These are phyloP conservation scores for Manduca sexta DNA, from an alignment of 1,140 invertebrate genomes.

Conservation along the genomic window DNA sequence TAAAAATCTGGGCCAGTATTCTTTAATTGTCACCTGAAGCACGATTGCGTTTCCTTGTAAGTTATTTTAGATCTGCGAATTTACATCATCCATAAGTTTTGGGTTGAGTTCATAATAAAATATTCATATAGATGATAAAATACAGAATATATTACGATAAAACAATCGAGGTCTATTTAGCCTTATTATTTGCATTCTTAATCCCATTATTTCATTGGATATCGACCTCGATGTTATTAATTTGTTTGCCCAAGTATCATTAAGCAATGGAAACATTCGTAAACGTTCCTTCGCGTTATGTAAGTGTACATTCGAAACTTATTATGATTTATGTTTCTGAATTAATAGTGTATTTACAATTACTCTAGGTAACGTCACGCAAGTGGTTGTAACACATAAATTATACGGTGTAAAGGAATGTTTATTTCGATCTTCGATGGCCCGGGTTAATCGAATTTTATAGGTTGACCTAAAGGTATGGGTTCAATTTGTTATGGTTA, in stretches of 20 bases:
- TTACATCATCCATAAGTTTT: too few species aligned
- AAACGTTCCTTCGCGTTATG: not conserved
- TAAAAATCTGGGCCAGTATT: too few species aligned
- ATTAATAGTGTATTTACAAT: not conserved
- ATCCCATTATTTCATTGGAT: too few species aligned
- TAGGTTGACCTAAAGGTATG: constrained; percentile 31
- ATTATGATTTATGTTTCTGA: not conserved
- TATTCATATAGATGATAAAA: too few species aligned
- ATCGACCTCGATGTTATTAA: not conserved
- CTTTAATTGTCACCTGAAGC: too few species aligned
- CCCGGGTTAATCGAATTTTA: constrained; percentile 40
- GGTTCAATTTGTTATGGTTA: constrained; percentile 33
- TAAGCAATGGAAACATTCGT: not conserved
- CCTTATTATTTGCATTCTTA: too few species aligned
- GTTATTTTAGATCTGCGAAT: too few species aligned
- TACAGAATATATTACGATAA: too few species aligned
- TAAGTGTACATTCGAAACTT: not conserved
- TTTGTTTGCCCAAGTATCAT: not conserved
- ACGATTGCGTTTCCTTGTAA: too few species aligned
- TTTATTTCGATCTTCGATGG: constrained; percentile 18
- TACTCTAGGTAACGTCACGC: not conserved
- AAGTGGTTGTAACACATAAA: constrained; percentile 17
- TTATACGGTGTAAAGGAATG: constrained; percentile 23
- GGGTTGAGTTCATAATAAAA: too few species aligned
- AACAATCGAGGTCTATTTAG: too few species aligned